Evolutionary conservation across 1,140 invertebrate species (phyloP).

Genomic region (Drosophila parvula): DNA sequence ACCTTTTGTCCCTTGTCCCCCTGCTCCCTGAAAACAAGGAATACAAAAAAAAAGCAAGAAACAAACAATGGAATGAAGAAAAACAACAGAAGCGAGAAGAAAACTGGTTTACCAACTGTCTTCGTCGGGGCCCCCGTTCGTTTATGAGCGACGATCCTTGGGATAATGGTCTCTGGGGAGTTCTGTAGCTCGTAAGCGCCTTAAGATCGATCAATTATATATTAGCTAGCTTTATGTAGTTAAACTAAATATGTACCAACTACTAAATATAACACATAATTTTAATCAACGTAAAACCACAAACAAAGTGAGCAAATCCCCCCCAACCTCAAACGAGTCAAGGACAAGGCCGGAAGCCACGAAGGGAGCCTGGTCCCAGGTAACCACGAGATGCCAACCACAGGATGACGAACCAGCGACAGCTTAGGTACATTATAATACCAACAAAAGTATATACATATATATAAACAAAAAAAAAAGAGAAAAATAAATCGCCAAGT

Average conservation of each 20-base stretch:
- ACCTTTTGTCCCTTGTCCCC: constrained; percentile 64
- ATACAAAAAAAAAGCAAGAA: constrained; percentile 30
- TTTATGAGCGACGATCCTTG: constrained; percentile 20
- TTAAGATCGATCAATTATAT: constrained; percentile 41
- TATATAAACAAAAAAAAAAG: constrained; percentile 11
- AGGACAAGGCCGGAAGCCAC: constrained; percentile 35
- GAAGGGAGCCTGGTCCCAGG: constrained; percentile 23
- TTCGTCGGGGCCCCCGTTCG: constrained; percentile 15
- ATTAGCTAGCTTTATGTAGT: constrained; percentile 43
- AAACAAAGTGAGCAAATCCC: constrained; percentile 29
- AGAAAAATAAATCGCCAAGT: constrained; percentile 59
- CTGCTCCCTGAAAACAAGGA: constrained; percentile 24
- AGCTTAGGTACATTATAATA: constrained; percentile 67
- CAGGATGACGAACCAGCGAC: constrained; percentile 47
- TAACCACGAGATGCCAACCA: constrained; percentile 39
- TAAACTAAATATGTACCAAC: constrained; percentile 32
- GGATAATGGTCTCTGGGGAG: constrained; percentile 11
- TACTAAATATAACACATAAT: constrained; percentile 59
- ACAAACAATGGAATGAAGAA: constrained; percentile 52
- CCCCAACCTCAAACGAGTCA: constrained; percentile 15
- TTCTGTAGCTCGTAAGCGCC: constrained; percentile 45
- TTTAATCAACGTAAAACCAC: constrained; percentile 51
- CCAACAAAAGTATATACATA: neutral
- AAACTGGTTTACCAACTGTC: constrained; percentile 79
- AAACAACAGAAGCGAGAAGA: constrained; percentile 39